A percentile compares a stretch with the other conserved stretches of the same genome.
Evolutionary conservation across 2,888 invertebrate genomes (phyloP).

Genomic region (Brachyopa scutellaris): DNA sequence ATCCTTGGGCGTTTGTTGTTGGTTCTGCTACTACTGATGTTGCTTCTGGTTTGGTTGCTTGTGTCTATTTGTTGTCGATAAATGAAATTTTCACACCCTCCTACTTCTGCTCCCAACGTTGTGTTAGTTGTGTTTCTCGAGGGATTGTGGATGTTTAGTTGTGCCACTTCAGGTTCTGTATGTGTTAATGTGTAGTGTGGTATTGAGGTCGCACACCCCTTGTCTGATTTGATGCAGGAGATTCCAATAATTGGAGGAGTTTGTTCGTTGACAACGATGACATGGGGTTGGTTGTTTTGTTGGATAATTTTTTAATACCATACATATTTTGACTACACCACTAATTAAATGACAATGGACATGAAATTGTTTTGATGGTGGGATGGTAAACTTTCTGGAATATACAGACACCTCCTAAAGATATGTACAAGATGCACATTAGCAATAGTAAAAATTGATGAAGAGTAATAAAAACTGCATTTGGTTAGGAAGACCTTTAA

Average conservation of each 20-base stretch:
- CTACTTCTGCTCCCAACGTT: neutral
- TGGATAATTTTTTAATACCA: too few species aligned
- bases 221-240: constrained; percentile 47
- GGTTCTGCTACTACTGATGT: neutral
- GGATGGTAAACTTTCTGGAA: too few species aligned
- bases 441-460: too few species aligned
- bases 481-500: too few species aligned
- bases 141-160: constrained; percentile 63
- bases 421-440: too few species aligned
- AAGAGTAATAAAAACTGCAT: too few species aligned
- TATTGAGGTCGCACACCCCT: constrained; percentile 55
- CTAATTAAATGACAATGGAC: too few species aligned
- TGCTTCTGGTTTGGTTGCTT: constrained; percentile 18
- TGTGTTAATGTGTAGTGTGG: constrained; percentile 33
- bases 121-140: constrained; percentile 22
- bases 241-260: constrained; percentile 57
- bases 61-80: constrained; percentile 62
- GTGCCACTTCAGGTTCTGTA: constrained; percentile 57
- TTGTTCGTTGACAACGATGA: constrained; percentile 38
- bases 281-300: constrained; percentile 15
- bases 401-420: too few species aligned
- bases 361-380: too few species aligned
- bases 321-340: too few species aligned
- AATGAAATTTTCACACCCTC: constrained; percentile 60
- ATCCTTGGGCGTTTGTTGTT: constrained; percentile 18